Percentiles rank a stretch among this genome's conserved stretches.
Evolutionary conservation across 2,888 invertebrate species (phyloP).

Genomic region (Ornithoptera priamus): DNA sequence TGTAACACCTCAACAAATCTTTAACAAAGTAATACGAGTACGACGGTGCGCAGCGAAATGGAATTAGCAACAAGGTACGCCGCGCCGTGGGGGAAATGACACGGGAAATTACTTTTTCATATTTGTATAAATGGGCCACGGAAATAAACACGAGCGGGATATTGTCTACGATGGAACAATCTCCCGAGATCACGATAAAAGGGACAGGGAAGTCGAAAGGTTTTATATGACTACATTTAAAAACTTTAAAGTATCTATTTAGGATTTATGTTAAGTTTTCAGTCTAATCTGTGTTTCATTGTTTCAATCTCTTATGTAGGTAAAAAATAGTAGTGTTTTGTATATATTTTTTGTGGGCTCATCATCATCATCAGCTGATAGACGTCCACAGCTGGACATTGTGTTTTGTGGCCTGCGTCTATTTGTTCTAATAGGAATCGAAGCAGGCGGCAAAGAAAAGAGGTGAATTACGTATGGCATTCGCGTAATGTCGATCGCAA

Average conservation of each 20-base stretch:
- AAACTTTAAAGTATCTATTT: background rate
- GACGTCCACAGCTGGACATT: background rate
- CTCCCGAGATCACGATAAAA: constrained; percentile 42
- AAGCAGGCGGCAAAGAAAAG: constrained; percentile 45
- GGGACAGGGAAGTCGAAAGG: constrained; percentile 44
- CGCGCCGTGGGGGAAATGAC: constrained; percentile 58
- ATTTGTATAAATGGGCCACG: constrained; percentile 69
- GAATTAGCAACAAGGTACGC: constrained; percentile 43
- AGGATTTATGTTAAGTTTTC: background rate
- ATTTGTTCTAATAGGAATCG: constrained; percentile 30
- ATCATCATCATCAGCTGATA: too few relatives aligned
- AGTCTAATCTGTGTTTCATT: background rate
- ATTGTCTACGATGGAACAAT: constrained; percentile 62
- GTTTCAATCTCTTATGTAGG: constrained; percentile 4
- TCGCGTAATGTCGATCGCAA: constrained; percentile 69
- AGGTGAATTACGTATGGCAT: constrained; percentile 62
- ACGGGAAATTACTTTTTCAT: constrained; percentile 73
- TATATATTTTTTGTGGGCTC: too few relatives aligned
- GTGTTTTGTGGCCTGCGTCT: constrained; percentile 4
- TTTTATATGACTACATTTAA: constrained; percentile 4
- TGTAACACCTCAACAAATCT: background rate
- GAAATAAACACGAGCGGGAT: constrained; percentile 74
- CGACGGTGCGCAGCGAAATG: constrained; percentile 36
- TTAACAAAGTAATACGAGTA: background rate
- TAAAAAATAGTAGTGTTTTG: constrained; percentile 19